Evolutionary conservation across 2,888 invertebrate genomes (phyloP), one percentile per base, ranked within the genome.

Genomic region (Hypsopygia costalis): DNA sequence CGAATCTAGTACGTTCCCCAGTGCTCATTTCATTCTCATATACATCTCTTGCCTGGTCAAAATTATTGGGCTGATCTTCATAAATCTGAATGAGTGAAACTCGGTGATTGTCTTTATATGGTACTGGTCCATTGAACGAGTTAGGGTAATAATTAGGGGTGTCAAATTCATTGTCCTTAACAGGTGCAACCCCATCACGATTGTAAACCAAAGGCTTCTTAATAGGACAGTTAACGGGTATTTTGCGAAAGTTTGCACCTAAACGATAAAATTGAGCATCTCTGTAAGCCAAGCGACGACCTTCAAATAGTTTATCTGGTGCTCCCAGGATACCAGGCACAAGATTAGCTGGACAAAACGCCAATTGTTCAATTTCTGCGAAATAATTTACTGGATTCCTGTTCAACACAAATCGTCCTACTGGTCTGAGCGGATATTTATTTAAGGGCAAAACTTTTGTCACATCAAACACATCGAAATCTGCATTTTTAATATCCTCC

Each of bases 111-210:
- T 91, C 81, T 3, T 90, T 82, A 53, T 91, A 90, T 30, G 91
- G 90, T 40, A 91, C 87, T 0, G 97, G 96, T 0, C 97, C 98
- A 51, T 91, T 83, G 75, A 97, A 98, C 47, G 96, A 95, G 83
- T 98, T 98, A 0, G 98, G 98, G 81, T 91, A 96, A 69, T 97
- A 98, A 77, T 97, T 97, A 0, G 98, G 97, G 0, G 93, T 93
- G 9, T 94, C 94, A 11, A 91, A 92, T 73, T 95, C 95, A 69
- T 96, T 97, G 54, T 93, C 91, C 20, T 90, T 81, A 9, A 92
- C 87, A 28, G 92, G 90, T 88, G 93, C 92, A 5, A 90, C 86
- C 0, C 97, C 98, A 69, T 97, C 97, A 11, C 97, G 91, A 75
- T 96, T 95, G 67, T 95, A 97, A 66, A 96, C 94, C 38, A 79